Percentiles rank a stretch among this genome's conserved stretches.
These are phyloP conservation scores for Charaxes varanes DNA, from an alignment of 1,140 invertebrate species.

Conservation along the genomic window DNA sequence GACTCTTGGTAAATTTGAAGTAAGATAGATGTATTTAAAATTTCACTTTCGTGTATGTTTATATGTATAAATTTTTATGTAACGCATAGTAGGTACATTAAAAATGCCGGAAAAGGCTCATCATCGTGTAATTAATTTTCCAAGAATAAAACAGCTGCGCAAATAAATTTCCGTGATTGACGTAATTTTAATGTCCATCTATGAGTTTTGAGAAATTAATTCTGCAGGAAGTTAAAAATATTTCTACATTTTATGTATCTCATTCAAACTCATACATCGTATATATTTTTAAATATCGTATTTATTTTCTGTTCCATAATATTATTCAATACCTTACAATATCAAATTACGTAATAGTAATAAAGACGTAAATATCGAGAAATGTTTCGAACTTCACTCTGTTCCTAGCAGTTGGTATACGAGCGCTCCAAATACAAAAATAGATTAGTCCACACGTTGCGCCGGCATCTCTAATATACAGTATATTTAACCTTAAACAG, in stretches of 20 bases:
- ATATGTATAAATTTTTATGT: no score
- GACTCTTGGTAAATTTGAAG: no score
- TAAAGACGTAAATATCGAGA: constrained; percentile 8
- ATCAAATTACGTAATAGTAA: constrained; percentile 5
- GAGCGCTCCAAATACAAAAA: constrained; percentile 58
- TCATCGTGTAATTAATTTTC: constrained; percentile 6
- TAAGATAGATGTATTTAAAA: no score
- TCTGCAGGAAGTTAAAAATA: neutral
- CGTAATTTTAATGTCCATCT: neutral
- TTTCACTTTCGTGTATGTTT: no score
- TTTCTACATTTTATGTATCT: constrained; percentile 1
- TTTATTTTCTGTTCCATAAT: no score
- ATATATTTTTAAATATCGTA: no score
- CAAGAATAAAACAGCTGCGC: no score
- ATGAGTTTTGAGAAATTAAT: neutral
- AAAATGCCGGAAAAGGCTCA: no score
- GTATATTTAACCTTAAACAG: constrained; percentile 41
- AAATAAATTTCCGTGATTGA: no score
- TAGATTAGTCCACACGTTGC: constrained; percentile 42
- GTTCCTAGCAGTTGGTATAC: constrained; percentile 40
- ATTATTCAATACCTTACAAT: no score
- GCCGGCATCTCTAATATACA: constrained; percentile 41
- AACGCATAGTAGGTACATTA: no score
- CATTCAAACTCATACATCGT: no score
- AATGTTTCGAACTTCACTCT: constrained; percentile 22